These are phyloP conservation scores for Sebastes iracundus DNA, from an alignment of 2,797 vertebrate genomes.

Conservation along the genomic window DNA sequence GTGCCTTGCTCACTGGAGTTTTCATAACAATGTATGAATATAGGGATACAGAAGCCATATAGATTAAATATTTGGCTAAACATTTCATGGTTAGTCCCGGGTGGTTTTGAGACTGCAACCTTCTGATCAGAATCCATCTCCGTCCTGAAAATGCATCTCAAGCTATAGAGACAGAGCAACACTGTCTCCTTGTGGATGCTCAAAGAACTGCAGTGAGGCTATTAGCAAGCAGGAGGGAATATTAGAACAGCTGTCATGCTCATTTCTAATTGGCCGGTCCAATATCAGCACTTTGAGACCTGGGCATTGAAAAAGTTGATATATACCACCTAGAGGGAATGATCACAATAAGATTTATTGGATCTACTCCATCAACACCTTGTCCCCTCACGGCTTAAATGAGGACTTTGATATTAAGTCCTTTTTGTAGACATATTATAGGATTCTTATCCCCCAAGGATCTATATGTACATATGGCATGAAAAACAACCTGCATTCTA, in stretches of 20 bases:
- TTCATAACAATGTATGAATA: not conserved
- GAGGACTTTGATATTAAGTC: not conserved
- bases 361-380: not conserved
- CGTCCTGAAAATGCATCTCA: not conserved
- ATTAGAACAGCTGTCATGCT: no score
- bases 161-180: slow-evolving; percentile 11
- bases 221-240: not conserved
- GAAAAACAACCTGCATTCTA: not conserved
- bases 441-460: not conserved
- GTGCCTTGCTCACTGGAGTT: not conserved
- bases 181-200: slow-evolving; percentile 39
- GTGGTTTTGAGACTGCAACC: not conserved
- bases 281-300: not conserved
- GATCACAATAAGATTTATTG: not conserved
- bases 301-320: not conserved
- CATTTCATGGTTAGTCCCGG: not conserved
- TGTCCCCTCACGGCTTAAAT: not conserved
- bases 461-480: not conserved
- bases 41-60: not conserved
- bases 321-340: no score
- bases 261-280: no score
- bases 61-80: not conserved
- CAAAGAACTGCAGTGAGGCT: slow-evolving; percentile 14
- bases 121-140: not conserved
- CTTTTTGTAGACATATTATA: not conserved